Percentiles rank a stretch among this genome's conserved stretches.
Evolutionary conservation across 2,797 vertebrate genomes (phyloP).

Genomic region (Botia almorhae): DNA sequence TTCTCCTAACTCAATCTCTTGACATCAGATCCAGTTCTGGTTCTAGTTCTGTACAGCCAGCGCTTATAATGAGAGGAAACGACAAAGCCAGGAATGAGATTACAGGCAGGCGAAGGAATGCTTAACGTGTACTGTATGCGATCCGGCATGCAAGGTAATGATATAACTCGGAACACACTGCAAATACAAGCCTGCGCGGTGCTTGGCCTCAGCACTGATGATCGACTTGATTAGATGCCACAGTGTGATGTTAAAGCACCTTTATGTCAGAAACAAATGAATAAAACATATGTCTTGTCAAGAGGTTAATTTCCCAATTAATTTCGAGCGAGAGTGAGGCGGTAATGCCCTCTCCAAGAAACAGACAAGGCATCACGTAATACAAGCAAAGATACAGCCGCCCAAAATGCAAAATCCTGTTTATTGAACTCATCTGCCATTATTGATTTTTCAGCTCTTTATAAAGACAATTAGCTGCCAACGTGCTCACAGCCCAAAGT

Average conservation of each 20-base stretch:
- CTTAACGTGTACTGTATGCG: neutral
- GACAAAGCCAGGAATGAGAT: neutral
- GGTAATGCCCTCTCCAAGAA: constrained; percentile 42
- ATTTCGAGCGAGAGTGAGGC: constrained; percentile 44
- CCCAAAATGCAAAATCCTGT: constrained; percentile 32
- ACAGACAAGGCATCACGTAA: constrained; percentile 47
- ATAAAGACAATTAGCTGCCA: constrained; percentile 44
- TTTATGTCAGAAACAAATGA: constrained; percentile 41
- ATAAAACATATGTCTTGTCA: constrained; percentile 41
- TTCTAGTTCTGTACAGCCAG: neutral
- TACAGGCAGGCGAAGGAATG: neutral
- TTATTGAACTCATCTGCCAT: constrained; percentile 55
- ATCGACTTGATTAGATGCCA: neutral
- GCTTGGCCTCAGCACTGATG: constrained; percentile 13
- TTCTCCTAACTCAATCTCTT: constrained; percentile 8
- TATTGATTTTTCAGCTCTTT: constrained; percentile 54
- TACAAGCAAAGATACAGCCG: constrained; percentile 32
- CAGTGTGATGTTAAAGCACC: constrained; percentile 1
- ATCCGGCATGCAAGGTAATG: neutral
- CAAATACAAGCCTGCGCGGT: neutral
- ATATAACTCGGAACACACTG: neutral
- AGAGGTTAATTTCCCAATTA: constrained; percentile 55
- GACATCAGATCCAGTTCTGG: constrained; percentile 12
- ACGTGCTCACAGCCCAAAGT: constrained; percentile 8
- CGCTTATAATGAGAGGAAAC: neutral